Percentiles rank a stretch among this genome's conserved stretches.
phyloP scores from a whole-genome alignment of 2,797 vertebrate species.

The Stomatorhinus walkeri region DNA sequence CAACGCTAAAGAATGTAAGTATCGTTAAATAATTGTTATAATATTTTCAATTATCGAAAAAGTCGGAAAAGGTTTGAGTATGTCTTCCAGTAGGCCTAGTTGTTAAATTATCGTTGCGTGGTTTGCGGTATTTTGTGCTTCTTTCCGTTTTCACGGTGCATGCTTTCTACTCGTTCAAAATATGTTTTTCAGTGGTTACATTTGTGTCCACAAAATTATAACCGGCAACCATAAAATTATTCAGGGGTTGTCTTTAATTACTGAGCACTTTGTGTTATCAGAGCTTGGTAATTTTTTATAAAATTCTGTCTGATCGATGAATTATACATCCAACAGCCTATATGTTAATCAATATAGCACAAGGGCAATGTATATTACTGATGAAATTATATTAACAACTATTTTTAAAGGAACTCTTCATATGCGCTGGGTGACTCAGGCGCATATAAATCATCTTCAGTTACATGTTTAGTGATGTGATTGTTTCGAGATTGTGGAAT shows the following conservation, averaged over 20 bases:
- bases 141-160: background rate
- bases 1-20: background rate
- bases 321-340: background rate
- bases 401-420: background rate
- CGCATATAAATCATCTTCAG: background rate
- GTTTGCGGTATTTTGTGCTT: background rate
- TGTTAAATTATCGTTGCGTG: background rate
- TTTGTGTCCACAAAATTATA: background rate
- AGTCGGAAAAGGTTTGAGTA: background rate
- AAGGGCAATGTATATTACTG: background rate
- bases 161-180: background rate
- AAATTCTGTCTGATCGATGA: background rate
- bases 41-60: background rate
- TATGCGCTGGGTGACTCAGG: background rate
- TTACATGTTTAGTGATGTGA: background rate
- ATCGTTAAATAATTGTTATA: background rate
- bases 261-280: background rate
- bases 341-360: background rate
- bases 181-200: background rate
- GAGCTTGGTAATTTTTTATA: background rate
- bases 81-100: background rate
- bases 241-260: background rate
- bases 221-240: background rate
- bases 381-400: background rate
- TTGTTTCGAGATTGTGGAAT: background rate